Percentiles rank a stretch among this genome's conserved stretches.
Evolutionary conservation across 2,797 vertebrate species (phyloP).

Genomic region (Rhinogobio ventralis): DNA sequence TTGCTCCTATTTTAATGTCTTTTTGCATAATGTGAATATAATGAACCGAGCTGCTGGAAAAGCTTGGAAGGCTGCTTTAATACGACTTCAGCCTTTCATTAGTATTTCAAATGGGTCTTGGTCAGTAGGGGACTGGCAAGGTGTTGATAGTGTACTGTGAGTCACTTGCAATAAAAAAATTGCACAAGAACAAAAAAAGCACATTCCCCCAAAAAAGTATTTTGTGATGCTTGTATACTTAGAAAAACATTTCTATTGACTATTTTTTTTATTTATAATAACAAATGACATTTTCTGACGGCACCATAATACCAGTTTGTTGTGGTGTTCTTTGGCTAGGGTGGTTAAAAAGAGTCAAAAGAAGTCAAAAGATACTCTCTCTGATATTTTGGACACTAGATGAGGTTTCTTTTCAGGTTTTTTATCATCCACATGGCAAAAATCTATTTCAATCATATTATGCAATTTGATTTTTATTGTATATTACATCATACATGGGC

Average conservation of each 20-base stretch:
- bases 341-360: not conserved
- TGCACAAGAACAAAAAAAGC: not conserved
- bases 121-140: not conserved
- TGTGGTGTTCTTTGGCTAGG: not conserved
- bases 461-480: not conserved
- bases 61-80: conserved; percentile 8
- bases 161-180: conserved; percentile 2
- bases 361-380: not conserved
- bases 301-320: not conserved
- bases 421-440: not conserved
- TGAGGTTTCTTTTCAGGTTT: not conserved
- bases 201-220: not conserved
- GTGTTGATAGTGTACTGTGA: conserved; percentile 14
- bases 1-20: not conserved
- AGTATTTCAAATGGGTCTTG: conserved; percentile 1
- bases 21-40: conserved; percentile 33
- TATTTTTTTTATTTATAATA: not conserved
- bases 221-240: not conserved
- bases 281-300: not conserved
- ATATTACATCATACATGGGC: not conserved
- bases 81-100: conserved; percentile 6
- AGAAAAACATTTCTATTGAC: not conserved
- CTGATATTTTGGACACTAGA: not conserved
- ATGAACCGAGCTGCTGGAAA: conserved; percentile 8
- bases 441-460: not conserved